Percentiles rank a stretch among this genome's conserved stretches.
Conservation (phyloP, 1,140 invertebrate genomes). For the Paraescarpia echinospica region DNA sequence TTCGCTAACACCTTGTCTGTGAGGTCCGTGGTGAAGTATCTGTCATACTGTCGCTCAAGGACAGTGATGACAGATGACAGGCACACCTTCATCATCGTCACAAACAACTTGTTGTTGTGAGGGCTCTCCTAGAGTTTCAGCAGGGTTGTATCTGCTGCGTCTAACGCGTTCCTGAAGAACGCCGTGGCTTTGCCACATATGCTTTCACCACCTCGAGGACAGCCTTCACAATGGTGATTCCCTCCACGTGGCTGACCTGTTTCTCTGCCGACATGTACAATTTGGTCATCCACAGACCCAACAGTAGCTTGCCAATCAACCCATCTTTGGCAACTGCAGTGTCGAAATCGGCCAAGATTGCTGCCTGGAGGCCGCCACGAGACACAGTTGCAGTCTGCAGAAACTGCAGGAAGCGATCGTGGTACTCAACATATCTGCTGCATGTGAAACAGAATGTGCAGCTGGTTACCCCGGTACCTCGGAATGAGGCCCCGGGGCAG, state of each 20-base stretch:
- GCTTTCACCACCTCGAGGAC: not conserved
- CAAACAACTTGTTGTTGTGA: not conserved
- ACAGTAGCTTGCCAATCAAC: conserved; percentile 22
- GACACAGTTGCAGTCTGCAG: not conserved
- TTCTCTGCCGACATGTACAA: conserved; percentile 19
- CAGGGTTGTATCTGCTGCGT: too few relatives aligned
- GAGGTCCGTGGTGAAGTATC: not conserved
- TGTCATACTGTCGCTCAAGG: conserved; percentile 25
- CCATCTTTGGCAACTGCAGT: conserved; percentile 3
- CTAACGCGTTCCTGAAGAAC: too few relatives aligned
- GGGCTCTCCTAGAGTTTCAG: too few relatives aligned
- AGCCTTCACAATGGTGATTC: conserved; percentile 21
- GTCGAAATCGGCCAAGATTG: not conserved
- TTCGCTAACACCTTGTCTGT: too few relatives aligned
- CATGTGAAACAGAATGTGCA: conserved; percentile 27
- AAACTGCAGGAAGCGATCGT: not conserved
- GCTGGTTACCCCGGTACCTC: conserved; percentile 22
- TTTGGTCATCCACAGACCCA: conserved; percentile 21
- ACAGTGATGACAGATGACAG: conserved; percentile 16
- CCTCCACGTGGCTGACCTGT: conserved; percentile 22
- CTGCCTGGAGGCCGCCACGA: not conserved
- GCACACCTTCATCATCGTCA: conserved; percentile 16
- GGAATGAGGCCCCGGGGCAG: conserved; percentile 24
- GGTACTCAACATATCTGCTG: not conserved
- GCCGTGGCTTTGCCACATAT: too few relatives aligned